phyloP scores from a whole-genome alignment of 2,797 vertebrate species.

The Siniperca obscura region DNA sequence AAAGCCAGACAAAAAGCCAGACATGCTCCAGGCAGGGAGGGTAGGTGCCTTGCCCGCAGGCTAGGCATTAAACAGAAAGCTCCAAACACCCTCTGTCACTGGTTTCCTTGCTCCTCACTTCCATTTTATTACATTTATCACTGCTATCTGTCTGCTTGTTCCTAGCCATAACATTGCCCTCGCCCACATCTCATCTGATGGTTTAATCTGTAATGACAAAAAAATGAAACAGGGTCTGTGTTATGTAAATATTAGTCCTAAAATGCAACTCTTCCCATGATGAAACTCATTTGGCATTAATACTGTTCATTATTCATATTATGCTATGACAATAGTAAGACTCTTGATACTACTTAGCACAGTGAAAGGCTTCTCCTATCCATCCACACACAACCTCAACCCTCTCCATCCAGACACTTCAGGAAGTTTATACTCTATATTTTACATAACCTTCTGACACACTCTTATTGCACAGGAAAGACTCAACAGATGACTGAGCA shows the following conservation, averaged over 20 bases:
- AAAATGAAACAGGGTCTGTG: conserved; percentile 22
- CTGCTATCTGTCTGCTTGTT: conserved; percentile 51
- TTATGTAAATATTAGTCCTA: conserved; percentile 41
- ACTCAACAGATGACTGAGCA: conserved; percentile 55
- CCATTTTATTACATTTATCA: conserved; percentile 62
- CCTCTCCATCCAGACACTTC: conserved; percentile 26
- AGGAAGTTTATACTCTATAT: conserved; percentile 38
- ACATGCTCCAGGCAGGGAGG: conserved; percentile 61
- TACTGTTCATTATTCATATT: conserved; percentile 29
- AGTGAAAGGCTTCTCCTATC: not conserved
- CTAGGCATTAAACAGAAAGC: conserved; percentile 26
- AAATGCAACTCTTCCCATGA: conserved; percentile 33
- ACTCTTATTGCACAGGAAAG: conserved; percentile 39
- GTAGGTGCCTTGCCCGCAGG: conserved; percentile 46
- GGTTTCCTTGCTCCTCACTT: conserved; percentile 6
- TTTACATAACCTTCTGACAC: conserved; percentile 51
- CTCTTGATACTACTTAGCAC: not conserved
- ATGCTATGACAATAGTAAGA: conserved; percentile 9
- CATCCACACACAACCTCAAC: not conserved
- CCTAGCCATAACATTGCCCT: conserved; percentile 61
- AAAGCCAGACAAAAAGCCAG: conserved; percentile 74
- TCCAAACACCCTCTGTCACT: conserved; percentile 38
- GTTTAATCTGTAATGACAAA: conserved; percentile 40
- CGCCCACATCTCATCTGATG: conserved; percentile 38
- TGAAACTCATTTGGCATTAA: conserved; percentile 37